These are phyloP conservation scores for Phylloscopus trochilus DNA, from an alignment of 2,113 vertebrate species.

Conservation along the genomic window DNA sequence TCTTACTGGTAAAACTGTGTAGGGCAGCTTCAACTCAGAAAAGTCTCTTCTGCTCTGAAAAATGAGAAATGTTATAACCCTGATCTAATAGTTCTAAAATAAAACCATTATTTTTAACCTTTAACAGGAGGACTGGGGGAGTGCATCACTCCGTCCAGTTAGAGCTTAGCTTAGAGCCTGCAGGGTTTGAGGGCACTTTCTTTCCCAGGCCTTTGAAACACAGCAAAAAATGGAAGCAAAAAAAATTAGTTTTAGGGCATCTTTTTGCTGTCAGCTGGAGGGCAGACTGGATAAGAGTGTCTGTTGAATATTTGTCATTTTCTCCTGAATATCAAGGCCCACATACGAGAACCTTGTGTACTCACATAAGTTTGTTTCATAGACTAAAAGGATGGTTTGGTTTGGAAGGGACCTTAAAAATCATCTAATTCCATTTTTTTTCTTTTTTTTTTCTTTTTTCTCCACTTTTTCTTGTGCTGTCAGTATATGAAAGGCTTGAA, in stretches of 20 bases:
- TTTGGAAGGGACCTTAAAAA: not conserved
- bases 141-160: not conserved
- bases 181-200: not conserved
- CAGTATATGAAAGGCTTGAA: not conserved
- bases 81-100: not conserved
- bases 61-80: not conserved
- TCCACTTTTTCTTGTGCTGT: not conserved
- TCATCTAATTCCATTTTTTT: too few species aligned
- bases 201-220: not conserved
- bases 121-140: not conserved
- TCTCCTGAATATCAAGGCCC: not conserved
- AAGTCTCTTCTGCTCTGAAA: not conserved
- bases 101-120: not conserved
- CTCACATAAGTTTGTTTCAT: not conserved
- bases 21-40: not conserved
- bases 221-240: not conserved
- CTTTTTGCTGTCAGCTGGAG: not conserved
- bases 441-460: not conserved
- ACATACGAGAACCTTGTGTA: not conserved
- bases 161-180: not conserved
- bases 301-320: not conserved
- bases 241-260: not conserved
- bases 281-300: not conserved
- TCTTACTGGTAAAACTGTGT: not conserved
- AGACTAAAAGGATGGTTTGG: not conserved